Conservation (phyloP, 2,113 vertebrate genomes). For the Psettodes erumei region DNA sequence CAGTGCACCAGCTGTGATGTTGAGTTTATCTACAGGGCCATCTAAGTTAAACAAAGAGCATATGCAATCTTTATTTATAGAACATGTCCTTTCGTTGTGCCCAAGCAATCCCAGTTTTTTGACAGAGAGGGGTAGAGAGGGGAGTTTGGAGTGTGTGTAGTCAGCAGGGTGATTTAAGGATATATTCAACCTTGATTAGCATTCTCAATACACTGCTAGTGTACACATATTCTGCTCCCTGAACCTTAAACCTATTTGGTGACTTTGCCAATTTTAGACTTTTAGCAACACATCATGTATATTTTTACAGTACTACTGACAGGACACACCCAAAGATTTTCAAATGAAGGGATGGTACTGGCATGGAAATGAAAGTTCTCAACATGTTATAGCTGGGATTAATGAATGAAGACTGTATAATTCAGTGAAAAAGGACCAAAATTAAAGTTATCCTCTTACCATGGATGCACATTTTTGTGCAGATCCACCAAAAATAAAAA, state of each 20-base stretch:
- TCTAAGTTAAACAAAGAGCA: constrained; percentile 48
- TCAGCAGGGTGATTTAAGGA: neutral
- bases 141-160: neutral
- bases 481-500: neutral
- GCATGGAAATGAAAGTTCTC: neutral
- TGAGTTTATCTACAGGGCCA: constrained; percentile 51
- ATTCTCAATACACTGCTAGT: neutral
- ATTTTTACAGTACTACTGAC: neutral
- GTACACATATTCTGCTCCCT: neutral
- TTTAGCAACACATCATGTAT: neutral
- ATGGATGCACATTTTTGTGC: neutral
- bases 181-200: constrained; percentile 5
- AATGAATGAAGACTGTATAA: neutral
- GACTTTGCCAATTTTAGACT: neutral
- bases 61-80: constrained; percentile 23
- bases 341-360: neutral
- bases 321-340: neutral
- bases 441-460: neutral
- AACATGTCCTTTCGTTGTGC: constrained; percentile 19
- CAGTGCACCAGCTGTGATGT: constrained; percentile 50
- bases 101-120: constrained; percentile 5
- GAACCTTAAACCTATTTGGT: neutral
- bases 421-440: neutral
- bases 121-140: neutral
- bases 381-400: neutral